Base-by-base conservation (phyloP, 2,888 invertebrate genomes). In the Drosophila subsilvestris region DNA sequence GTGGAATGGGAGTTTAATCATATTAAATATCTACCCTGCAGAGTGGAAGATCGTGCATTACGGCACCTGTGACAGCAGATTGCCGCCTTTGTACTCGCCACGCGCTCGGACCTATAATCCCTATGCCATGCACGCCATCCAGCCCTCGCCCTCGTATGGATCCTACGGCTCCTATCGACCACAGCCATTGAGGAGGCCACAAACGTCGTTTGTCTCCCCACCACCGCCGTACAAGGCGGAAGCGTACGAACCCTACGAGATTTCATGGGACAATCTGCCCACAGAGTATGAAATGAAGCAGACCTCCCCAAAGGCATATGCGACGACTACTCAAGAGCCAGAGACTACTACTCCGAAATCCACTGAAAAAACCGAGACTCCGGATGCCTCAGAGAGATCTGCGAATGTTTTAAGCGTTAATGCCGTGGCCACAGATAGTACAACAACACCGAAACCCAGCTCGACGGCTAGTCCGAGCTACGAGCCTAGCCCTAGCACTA, bases 251-350 rank as follows among this genome's bases (percentile, higher is more conserved):
- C 65, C 65, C 5, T 65, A 65, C 25, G 48, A 65, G 18, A 48
- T 65, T 9, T 48, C 65, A 22, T 65, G 67, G 65, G 68, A 65
- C 7, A 67, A 65, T 12, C 48, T 65, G 14, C 65, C 65, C 42
- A 55, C 51, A 2, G 51, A 51, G 51, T 51, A 18, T 5, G 18
- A 29, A 14, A 32, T 37, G 29, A 49, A 29, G 29, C 25, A 27
- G 3, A 25, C 54, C 12, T 18, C 14, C 27, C 14, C 27, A 18
- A 14, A 14, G 14, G 14, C 32, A 8, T 12, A 12, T 51, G 18
- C 8, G 5, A 14, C 10, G 14, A 27, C 20, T 14, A 18, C 2
- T 47, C 37, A 20, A n/a, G 37, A 0, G 37, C 37, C 37, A n/a
- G 6, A 18, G 14, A 17, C 37, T 25, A 25, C 61, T 6, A 20